Base-by-base conservation (phyloP, 2,797 vertebrate species). In the Cuniculus paca region DNA sequence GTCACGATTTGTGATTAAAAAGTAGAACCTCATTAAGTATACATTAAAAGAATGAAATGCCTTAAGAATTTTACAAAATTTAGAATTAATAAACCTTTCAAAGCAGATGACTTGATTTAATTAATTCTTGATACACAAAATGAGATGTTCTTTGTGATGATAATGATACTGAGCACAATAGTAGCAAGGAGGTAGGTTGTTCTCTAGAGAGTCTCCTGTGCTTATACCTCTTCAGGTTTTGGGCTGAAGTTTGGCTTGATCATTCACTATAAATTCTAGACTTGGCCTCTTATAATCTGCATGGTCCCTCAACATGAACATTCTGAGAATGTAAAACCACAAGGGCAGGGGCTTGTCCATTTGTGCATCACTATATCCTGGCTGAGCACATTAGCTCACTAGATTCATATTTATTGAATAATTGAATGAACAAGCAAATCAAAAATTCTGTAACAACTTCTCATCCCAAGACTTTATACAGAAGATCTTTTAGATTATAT, bases 271-370 rank as follows among this genome's bases (percentile, higher is more conserved):
- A 17, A 39, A 26, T 34, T 28, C 60, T 2, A 6, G 13, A 36
- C 1, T 1, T 54, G 48, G 19, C 19, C 28, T 54, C 5, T 7
- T 12, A 3, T 56, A 45, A 36, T 5, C 4, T 42, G 48, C 3
- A 54, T 2, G 4, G 61, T 16, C 61, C n/a, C 20, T 19, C 14
- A 17, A 6, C 11, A 4, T 9, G 17, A 17, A 16, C 39, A 13
- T 34, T 54, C n/a, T 22, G 8, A 60, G 22, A 50, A 60, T 13
- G 34, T 20, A 16, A 52, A 0, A 0, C n/a, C 22, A 4, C 0
- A 6, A 63, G 28, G 50, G 6, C 16, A 34, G 74, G 16, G 1
- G 4, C 6, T 39, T 54, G 31, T 1, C 28, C 24, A 1, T 9
- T 17, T 20, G 42, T 19, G 19, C 28, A 3, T 31, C 12, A 19